Evolutionary conservation across 2,113 vertebrate species (phyloP).

Genomic region (Piaya cayana): DNA sequence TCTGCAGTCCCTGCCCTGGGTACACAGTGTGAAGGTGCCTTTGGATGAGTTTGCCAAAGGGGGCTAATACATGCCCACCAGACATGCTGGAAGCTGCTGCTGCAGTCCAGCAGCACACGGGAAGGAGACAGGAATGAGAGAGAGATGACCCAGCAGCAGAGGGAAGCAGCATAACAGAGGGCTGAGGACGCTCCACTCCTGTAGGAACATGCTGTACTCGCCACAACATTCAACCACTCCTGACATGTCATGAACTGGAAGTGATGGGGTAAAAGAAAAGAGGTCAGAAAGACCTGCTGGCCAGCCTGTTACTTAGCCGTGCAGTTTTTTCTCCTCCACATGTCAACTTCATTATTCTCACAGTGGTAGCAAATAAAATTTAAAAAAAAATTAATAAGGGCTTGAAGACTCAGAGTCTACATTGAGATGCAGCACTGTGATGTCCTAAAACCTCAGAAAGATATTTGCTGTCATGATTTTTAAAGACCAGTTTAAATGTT

Average conservation of each 20-base stretch:
- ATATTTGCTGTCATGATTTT: not conserved
- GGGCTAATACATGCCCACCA: not conserved
- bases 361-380: not conserved
- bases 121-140: not conserved
- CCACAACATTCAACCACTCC: not conserved
- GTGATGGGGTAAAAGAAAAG: not conserved
- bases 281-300: not conserved
- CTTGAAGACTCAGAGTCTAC: not conserved
- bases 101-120: not conserved
- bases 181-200: not conserved
- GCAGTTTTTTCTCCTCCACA: not conserved
- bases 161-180: not conserved
- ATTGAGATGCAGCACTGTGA: not conserved
- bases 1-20: not conserved
- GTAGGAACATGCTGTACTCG: not conserved
- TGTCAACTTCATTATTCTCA: not conserved
- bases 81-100: not conserved
- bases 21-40: rapidly evolving
- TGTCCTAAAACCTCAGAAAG: not conserved
- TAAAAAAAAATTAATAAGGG: not conserved
- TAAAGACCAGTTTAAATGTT: not conserved
- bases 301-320: not conserved
- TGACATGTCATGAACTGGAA: not conserved
- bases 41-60: not conserved
- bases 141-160: not conserved